Evolutionary conservation across 2,888 invertebrate species (phyloP).

Genomic region (Bombylius major): DNA sequence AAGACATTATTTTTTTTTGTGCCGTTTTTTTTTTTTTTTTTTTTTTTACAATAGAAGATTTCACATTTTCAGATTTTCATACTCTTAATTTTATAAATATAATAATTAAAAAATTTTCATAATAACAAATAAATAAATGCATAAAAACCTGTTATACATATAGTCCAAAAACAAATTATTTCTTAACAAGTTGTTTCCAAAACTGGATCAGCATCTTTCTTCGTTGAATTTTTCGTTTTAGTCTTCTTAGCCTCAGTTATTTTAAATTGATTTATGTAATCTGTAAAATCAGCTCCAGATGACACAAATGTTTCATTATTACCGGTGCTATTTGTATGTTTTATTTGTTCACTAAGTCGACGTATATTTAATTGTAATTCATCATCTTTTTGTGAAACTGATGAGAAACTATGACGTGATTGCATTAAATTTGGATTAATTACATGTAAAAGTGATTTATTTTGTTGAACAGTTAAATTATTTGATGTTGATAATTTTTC

Average conservation of each 20-base stretch:
- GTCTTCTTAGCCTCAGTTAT: constrained; percentile 21
- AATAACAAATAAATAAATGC: background rate
- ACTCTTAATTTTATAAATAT: too few relatives aligned
- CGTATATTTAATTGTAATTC: constrained; percentile 33
- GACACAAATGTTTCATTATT: constrained; percentile 14
- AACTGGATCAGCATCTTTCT: constrained; percentile 26
- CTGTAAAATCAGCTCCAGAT: constrained; percentile 19
- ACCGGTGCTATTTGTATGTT: constrained; percentile 18
- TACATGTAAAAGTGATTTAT: constrained; percentile 23
- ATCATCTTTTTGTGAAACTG: constrained; percentile 22
- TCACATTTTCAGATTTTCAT: too few relatives aligned
- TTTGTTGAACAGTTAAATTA: constrained; percentile 9
- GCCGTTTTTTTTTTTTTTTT: too few relatives aligned
- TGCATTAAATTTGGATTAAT: constrained; percentile 25
- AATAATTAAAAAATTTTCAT: too few relatives aligned
- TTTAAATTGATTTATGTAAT: constrained; percentile 22
- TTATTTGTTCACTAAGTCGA: constrained; percentile 31
- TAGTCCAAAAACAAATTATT: background rate
- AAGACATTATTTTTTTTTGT: too few relatives aligned
- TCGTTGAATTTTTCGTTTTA: constrained; percentile 14
- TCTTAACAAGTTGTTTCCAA: constrained; percentile 34
- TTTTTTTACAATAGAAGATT: too few relatives aligned
- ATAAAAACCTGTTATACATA: background rate
- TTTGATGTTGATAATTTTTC: background rate
- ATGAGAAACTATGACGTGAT: constrained; percentile 32